Base-by-base conservation (phyloP, 2,888 invertebrate genomes). In the Oegoconia quadripuncta region DNA sequence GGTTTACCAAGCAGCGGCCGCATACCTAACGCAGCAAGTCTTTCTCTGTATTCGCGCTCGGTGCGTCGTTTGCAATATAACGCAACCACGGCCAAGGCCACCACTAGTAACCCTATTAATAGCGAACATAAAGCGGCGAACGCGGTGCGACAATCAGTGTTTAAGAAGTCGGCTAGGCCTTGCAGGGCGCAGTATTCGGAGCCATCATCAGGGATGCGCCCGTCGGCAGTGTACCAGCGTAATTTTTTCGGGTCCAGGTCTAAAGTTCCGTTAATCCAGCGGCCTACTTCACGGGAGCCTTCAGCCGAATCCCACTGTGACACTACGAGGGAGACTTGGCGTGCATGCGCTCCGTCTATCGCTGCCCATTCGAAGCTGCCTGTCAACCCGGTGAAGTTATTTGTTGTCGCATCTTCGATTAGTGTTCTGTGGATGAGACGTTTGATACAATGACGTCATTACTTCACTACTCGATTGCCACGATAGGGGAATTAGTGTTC, bases 191-290 rank as follows among this genome's bases (percentile, higher is more conserved):
- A 97, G 23, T 79, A 86, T 18, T 88, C 87, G 8, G 88, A 83
- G 17, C 95, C 95, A 68, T 95, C 95, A 42, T 89, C 90, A 0
- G 96, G 96, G 40, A 65, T 73, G 20, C 64, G 64, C 1, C 90
- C 90, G 55, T 90, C 88, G 0, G 74, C 52, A 0, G 91, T 91
- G 29, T 91, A 75, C 96, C 95, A 95, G 9, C 46, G 90, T 75
- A 33, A 79, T 16, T 88, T 82, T 1, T 91, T 76, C 92, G 92
- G 93, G 2, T 89, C 79, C 0, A 95, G 93, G 17, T 93, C 74
- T 55, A 95, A 94, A 93, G 93, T 93, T 0, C 93, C 92, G 68
- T 92, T 93, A 5, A 92, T 92, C 91, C 18, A 92, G 91, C 92
- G 93, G 90, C 66, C 91, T 78, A 65, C 91, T 90, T 7, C 94